Evolutionary conservation across 35 echinoderm and acorn worm genomes (phyloP), one percentile per base, ranked within the genome.

Genomic region (Heliocidaris erythrogramma): DNA sequence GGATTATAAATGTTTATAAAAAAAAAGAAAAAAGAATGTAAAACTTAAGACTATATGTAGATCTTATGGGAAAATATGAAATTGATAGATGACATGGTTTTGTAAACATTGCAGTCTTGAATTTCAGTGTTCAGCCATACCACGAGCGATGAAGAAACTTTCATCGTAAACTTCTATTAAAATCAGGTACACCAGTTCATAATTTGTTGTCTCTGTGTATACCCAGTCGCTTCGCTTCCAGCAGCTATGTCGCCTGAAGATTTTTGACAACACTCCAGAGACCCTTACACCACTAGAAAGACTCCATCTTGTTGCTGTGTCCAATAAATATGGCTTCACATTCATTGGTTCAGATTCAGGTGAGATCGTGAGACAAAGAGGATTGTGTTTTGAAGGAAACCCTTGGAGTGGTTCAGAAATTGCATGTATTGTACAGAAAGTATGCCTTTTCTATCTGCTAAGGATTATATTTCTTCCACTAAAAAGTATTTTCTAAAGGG

Each of bases 251-350:
- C 97, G 94, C 12, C 95, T 98, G 7, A 86, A 95, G 60, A 94
- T 98, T 52, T 96, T 96, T 96, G 96, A 98, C 48, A 88, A 96
- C 2, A 50, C 53, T 31, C 97, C 97, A 85, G 94, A 94, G 48
- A 95, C 87, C 16, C 93, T 98, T 13, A 94, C 92, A 9, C 97
- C 96, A 49, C 59, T 53, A 31, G 96, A 98, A 31, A 95, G 97
- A 53, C 95, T 59, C 11, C 96, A 98, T 53, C 89, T 96, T 31
- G 13, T 98, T 59, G 97, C 93, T 4, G 85, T 96, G 5, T 98
- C 97, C 31, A 96, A 95, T 49, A 96, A 96, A 85, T 96, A 95
- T 96, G 97, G 97, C 88, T 96, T 93, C 69, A 93, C 96, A 69
- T 98, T 98, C 91, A 78, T 98, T 32, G 97, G 94, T 48, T 94